Conservation (phyloP, 2,113 vertebrate genomes). For the Hymenochirus boettgeri region DNA sequence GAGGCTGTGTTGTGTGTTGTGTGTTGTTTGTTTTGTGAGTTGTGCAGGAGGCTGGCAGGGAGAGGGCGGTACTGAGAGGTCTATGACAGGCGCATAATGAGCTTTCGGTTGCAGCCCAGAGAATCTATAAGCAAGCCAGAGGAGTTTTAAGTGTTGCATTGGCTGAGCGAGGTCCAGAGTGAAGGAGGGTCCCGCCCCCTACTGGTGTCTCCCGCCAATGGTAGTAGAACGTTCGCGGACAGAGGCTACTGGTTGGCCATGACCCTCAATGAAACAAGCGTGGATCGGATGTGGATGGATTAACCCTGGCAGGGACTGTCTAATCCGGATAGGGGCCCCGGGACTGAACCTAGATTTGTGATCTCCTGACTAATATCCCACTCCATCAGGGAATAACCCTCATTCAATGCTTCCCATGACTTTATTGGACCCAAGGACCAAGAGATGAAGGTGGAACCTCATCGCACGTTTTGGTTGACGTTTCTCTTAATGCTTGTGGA, state of each 20-base stretch:
- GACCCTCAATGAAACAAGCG: no score
- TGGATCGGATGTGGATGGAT: no score
- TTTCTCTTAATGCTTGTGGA: conserved; percentile 70
- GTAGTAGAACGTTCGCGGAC: no score
- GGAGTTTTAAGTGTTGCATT: conserved; percentile 54
- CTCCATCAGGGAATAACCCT: not conserved
- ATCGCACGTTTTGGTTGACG: conserved; percentile 70
- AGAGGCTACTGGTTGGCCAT: no score
- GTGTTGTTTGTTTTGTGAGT: no score
- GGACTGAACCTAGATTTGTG: no score
- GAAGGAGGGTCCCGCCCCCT: conserved; percentile 49
- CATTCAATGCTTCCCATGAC: conserved; percentile 34
- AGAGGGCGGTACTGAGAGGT: conserved; percentile 71
- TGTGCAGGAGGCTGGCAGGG: no score
- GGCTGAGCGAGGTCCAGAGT: conserved; percentile 45
- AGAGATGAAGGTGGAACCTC: conserved; percentile 76
- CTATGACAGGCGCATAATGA: conserved; percentile 87
- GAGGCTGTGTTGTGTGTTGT: no score
- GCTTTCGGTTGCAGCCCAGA: conserved; percentile 62
- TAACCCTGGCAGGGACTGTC: no score
- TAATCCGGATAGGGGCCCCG: no score
- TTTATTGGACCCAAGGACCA: conserved; percentile 37
- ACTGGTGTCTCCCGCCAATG: no score
- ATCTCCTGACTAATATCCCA: no score
- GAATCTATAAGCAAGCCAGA: conserved; percentile 77